Base-by-base conservation (phyloP, 2,888 invertebrate species). In the Rotaria magnacalcarata region DNA sequence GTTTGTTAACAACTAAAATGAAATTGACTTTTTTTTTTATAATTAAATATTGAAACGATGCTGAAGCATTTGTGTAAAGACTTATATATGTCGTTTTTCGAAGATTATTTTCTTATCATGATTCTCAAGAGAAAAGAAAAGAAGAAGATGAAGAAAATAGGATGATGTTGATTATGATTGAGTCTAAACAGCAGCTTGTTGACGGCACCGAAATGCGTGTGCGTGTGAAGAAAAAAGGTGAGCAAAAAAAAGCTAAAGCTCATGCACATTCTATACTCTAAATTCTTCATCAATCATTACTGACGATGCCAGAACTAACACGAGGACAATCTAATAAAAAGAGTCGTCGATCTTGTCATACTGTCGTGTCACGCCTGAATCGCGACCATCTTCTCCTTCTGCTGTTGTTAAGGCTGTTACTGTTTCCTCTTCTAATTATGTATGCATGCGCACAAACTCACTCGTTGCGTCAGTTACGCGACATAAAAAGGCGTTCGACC, bases 141-240 rank as follows among this genome's bases (percentile, higher is more conserved):
- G 56, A 56, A 56, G 56, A 24, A 24, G 2, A 67, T n/a, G 24
- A 60, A 27, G 27, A 60, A 54, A 54, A 21, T 19, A 54, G 54
- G 54, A 54, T 54, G 54, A 54, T 54, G 54, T 54, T 54, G 54
- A 54, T 54, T 19, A 54, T 60, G 24, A 27, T 60, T 60, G 24
- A 60, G n/a, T 60, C n/a, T 27, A 67, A 67, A 67, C 67, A 67
- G 27, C 67, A 67, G 67, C 67, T 67, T 67, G 67, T 6, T 34
- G 19, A 2, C 34, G 67, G 16, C 27, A 34, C 14, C 16, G 16
- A 34, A 19, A 54, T 54, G 54, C 21, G 54, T 54, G 19, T 54
- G 54, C 54, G 54, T 54, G 54, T 54, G 54, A 54, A 54, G 19
- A 54, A 54, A 7, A 54, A 54, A 54, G 54, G 21, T 4, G 21